phyloP scores from a whole-genome alignment of 2,888 invertebrate genomes.

The Pristionchus japonicus region DNA sequence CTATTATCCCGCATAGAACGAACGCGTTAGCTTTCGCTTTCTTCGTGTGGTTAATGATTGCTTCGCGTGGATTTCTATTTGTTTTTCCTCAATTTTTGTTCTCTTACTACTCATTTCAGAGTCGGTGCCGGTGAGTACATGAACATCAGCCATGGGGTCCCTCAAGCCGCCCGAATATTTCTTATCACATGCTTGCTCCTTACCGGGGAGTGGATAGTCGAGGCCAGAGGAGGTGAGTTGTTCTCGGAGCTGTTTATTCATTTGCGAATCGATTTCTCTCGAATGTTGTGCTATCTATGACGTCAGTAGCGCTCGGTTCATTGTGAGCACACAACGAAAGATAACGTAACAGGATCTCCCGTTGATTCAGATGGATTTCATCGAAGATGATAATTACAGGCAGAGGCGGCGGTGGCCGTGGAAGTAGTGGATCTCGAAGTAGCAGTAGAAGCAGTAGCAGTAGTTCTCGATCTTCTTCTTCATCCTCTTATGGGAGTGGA shows the following conservation, averaged over 20 bases:
- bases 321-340: no score
- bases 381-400: no score
- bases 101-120: not conserved
- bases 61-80: no score
- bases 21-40: no score
- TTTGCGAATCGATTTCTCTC: not conserved
- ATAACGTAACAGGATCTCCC: no score
- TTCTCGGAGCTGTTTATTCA: not conserved
- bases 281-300: no score
- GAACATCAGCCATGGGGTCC: not conserved
- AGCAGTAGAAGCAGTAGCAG: not conserved
- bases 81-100: not conserved
- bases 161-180: not conserved
- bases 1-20: no score
- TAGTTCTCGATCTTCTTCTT: not conserved
- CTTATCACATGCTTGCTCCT: not conserved
- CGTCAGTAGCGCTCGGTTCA: no score
- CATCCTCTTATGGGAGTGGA: not conserved
- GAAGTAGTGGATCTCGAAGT: not conserved
- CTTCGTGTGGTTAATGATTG: no score
- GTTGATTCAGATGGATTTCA: no score
- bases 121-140: not conserved
- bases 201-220: not conserved
- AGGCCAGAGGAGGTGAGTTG: not conserved
- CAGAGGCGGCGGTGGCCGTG: not conserved